Evolutionary conservation across 2,888 invertebrate genomes (phyloP).

Genomic region (Cataglyphis altisquamis): DNA sequence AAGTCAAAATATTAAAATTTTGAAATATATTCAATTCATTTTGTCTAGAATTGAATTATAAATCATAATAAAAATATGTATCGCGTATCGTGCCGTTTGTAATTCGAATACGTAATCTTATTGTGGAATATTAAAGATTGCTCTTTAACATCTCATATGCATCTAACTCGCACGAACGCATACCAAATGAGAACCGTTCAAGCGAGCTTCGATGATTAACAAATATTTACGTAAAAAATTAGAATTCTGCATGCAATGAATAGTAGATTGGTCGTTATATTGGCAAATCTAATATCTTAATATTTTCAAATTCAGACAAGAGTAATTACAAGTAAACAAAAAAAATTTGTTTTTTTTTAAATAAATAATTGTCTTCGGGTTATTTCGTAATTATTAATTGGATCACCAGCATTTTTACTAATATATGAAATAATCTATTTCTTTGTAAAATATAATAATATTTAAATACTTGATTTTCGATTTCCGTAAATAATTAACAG

Average conservation of each 20-base stretch:
- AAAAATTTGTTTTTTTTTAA: neutral
- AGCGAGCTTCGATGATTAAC: neutral
- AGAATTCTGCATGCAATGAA: neutral
- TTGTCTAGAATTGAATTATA: neutral
- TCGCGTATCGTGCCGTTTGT: conserved; percentile 20
- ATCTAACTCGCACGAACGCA: conserved; percentile 35
- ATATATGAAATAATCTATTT: neutral
- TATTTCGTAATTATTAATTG: neutral
- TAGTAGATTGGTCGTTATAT: neutral
- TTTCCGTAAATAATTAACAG: neutral
- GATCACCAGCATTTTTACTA: neutral
- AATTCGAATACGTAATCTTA: conserved; percentile 45
- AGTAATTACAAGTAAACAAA: neutral
- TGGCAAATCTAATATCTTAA: neutral
- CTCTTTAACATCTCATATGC: conserved; percentile 59
- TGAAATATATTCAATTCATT: conserved; percentile 17
- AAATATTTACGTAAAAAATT: conserved; percentile 8
- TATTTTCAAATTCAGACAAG: neutral
- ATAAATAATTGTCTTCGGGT: neutral
- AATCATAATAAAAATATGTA: neutral
- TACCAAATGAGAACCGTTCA: conserved; percentile 1
- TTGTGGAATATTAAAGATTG: conserved; percentile 51
- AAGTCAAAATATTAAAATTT: neutral
- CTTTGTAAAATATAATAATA: neutral
- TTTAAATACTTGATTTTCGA: neutral